These are phyloP conservation scores for Merodon equestris DNA, from an alignment of 2,888 invertebrate species.

Conservation along the genomic window DNA sequence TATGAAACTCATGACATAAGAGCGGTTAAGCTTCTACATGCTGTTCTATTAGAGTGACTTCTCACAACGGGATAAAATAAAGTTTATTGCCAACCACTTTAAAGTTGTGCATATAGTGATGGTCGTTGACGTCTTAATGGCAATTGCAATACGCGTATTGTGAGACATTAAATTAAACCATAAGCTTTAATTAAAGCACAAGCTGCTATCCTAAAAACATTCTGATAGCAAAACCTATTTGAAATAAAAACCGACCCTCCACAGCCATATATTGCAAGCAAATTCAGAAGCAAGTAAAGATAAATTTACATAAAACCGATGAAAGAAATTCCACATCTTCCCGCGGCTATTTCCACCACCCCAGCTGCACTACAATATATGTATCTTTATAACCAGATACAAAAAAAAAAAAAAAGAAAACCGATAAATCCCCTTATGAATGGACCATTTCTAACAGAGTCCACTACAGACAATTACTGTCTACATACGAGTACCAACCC, in stretches of 20 bases:
- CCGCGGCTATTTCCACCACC: background rate
- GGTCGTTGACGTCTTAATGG: too few species aligned
- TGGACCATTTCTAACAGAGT: constrained; percentile 18
- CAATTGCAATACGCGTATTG: too few species aligned
- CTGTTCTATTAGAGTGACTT: too few species aligned
- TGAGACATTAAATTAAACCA: too few species aligned
- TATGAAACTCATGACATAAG: too few species aligned
- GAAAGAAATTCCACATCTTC: constrained; percentile 1
- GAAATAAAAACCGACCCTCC: background rate
- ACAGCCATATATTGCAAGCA: background rate
- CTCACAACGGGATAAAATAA: too few species aligned
- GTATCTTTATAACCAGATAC: background rate
- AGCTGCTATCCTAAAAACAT: too few species aligned
- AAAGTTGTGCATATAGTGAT: too few species aligned
- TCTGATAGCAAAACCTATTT: too few species aligned
- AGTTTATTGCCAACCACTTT: too few species aligned
- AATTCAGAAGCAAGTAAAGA: background rate
- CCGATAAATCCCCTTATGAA: constrained; percentile 44
- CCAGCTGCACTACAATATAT: background rate
- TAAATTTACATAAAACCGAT: constrained; percentile 21
- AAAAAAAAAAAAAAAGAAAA: constrained; percentile 37
- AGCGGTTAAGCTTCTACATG: too few species aligned
- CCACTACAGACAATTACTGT: constrained; percentile 18
- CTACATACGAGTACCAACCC: background rate
- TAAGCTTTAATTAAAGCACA: too few species aligned